Conservation (phyloP, 2,888 invertebrate genomes). For the Macaria liturata region DNA sequence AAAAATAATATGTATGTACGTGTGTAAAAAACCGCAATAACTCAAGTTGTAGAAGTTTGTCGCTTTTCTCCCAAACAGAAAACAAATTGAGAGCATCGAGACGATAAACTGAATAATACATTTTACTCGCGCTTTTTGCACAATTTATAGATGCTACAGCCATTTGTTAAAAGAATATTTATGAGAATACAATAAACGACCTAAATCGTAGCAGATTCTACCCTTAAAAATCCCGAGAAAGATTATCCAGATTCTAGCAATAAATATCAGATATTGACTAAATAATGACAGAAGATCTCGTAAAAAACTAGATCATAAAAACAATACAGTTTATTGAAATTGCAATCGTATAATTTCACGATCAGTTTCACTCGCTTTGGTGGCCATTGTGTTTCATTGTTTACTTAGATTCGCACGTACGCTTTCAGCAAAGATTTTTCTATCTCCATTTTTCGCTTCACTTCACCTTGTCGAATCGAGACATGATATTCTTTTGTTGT, state of each 20-base stretch:
- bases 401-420: constrained; percentile 21
- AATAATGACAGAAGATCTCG: background rate
- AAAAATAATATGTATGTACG: constrained; percentile 2
- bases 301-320: constrained; percentile 12
- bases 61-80: constrained; percentile 10
- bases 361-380: constrained; percentile 6
- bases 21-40: constrained; percentile 19
- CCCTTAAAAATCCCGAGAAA: no score
- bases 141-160: constrained; percentile 7
- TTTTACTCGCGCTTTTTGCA: constrained; percentile 8
- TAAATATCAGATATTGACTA: no score
- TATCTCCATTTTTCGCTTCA: constrained; percentile 24
- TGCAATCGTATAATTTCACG: constrained; percentile 18
- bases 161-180: constrained; percentile 1
- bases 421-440: constrained; percentile 18
- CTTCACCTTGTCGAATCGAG: constrained; percentile 24
- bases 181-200: background rate
- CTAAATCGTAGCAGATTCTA: background rate
- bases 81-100: constrained; percentile 17
- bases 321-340: constrained; percentile 13
- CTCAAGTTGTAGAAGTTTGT: constrained; percentile 10
- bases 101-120: constrained; percentile 21
- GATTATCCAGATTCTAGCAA: no score
- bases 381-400: constrained; percentile 19
- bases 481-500: constrained; percentile 26